These are phyloP conservation scores for Cavia porcellus DNA, from an alignment of 2,113 vertebrate genomes.

Conservation along the genomic window DNA sequence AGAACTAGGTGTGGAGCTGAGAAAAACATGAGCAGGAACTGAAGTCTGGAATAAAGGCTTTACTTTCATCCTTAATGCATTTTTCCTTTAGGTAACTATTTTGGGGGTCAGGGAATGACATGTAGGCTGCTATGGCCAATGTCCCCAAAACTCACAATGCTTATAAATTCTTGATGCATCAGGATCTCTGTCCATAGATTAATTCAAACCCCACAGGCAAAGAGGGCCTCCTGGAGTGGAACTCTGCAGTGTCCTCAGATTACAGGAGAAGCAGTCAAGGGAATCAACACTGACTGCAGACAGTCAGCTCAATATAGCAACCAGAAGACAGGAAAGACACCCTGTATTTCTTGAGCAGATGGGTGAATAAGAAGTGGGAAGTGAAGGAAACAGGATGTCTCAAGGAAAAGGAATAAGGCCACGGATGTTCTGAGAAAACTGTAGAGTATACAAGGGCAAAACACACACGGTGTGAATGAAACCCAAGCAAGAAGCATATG, in stretches of 20 bases:
- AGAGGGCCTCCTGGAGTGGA: background rate
- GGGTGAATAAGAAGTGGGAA: constrained; percentile 74
- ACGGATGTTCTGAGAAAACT: constrained; percentile 64
- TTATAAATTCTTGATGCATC: background rate
- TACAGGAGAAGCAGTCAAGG: constrained; percentile 44
- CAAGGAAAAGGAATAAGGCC: constrained; percentile 45
- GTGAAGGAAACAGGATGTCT: constrained; percentile 65
- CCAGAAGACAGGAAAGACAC: constrained; percentile 66
- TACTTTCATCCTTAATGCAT: background rate
- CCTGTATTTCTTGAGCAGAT: constrained; percentile 62
- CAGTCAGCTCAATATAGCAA: constrained; percentile 32
- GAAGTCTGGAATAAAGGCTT: background rate
- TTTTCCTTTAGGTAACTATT: background rate
- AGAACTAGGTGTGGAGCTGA: background rate
- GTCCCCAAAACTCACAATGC: rapidly evolving
- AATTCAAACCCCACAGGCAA: background rate
- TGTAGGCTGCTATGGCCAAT: background rate
- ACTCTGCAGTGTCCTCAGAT: background rate
- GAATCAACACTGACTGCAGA: background rate
- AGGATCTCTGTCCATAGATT: background rate
- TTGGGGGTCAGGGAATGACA: background rate
- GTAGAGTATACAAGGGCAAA: constrained; percentile 62
- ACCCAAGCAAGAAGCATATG: constrained; percentile 51
- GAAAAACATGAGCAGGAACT: background rate
- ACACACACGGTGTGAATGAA: constrained; percentile 29